Percentiles rank a stretch among this genome's conserved stretches.
These are phyloP conservation scores for Craterocephalus amniculus DNA, from an alignment of 2,797 vertebrate genomes.

Conservation along the genomic window DNA sequence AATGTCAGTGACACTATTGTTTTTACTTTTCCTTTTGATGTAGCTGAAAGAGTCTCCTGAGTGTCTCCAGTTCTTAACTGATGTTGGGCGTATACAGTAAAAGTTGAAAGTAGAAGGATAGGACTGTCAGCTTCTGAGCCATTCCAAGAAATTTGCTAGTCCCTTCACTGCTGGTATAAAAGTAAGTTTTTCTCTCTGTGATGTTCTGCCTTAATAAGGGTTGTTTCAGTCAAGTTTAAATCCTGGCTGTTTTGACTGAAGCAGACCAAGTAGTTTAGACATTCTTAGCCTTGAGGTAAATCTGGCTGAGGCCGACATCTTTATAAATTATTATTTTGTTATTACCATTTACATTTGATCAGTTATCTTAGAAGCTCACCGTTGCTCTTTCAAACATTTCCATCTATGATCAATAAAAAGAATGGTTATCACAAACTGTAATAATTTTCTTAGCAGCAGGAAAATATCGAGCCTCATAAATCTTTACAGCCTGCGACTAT, in stretches of 20 bases:
- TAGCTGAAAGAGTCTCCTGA: slow-evolving; percentile 77
- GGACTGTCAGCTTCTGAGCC: slow-evolving; percentile 61
- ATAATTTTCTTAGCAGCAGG: slow-evolving; percentile 58
- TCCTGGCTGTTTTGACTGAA: slow-evolving; percentile 47
- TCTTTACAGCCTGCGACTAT: slow-evolving; percentile 54
- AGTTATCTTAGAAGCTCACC: slow-evolving; percentile 12
- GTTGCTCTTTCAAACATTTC: slow-evolving; percentile 30
- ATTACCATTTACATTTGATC: slow-evolving; percentile 23
- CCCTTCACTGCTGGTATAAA: slow-evolving; percentile 51
- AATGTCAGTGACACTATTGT: slow-evolving; percentile 82
- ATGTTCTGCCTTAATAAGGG: slow-evolving; percentile 62
- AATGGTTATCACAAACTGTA: slow-evolving; percentile 54
- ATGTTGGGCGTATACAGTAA: slow-evolving; percentile 70
- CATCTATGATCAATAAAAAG: slow-evolving; percentile 47
- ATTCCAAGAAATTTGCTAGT: slow-evolving; percentile 64
- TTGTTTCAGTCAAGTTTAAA: slow-evolving; percentile 47
- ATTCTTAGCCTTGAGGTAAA: slow-evolving; percentile 23
- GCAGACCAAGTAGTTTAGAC: slow-evolving; percentile 24
- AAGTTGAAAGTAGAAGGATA: slow-evolving; percentile 71
- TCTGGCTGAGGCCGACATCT: slow-evolving; percentile 17
- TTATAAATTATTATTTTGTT: slow-evolving; percentile 30
- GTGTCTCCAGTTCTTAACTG: slow-evolving; percentile 73
- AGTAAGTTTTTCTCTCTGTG: slow-evolving; percentile 58
- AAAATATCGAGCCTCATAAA: slow-evolving; percentile 59
- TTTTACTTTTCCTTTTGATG: slow-evolving; percentile 83